A percentile compares a stretch with the other conserved stretches of the same genome.
phyloP scores from a whole-genome alignment of 2,888 invertebrate genomes.

The Petrolisthes manimaculis region DNA sequence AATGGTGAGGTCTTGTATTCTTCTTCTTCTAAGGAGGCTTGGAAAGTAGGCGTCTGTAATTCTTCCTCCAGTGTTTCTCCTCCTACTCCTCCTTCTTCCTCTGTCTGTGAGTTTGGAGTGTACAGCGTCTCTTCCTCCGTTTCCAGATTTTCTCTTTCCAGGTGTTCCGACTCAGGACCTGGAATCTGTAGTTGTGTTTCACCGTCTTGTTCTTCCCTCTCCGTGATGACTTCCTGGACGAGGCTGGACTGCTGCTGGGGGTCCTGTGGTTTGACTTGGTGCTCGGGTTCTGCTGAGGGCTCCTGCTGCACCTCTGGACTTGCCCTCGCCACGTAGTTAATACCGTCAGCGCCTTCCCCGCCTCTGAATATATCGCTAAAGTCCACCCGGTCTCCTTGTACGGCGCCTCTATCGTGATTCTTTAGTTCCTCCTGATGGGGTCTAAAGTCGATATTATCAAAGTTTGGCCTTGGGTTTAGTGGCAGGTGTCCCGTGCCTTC shows the following conservation, averaged over 20 bases:
- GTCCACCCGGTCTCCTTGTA: not conserved
- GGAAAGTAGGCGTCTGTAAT: no score
- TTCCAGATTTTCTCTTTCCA: no score
- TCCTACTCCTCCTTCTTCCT: no score
- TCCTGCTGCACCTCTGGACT: not conserved
- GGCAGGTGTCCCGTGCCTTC: conserved; percentile 26
- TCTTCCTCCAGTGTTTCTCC: not conserved
- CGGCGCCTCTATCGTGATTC: not conserved
- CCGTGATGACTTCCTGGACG: not conserved
- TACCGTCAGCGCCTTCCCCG: not conserved
- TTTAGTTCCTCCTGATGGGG: not conserved
- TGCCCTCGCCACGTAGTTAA: not conserved
- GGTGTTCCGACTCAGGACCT: not conserved
- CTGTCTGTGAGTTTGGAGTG: no score
- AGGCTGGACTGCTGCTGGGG: not conserved
- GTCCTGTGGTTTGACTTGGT: not conserved
- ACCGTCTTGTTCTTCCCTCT: not conserved
- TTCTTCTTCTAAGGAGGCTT: no score
- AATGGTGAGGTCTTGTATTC: no score
- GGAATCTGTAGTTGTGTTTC: conserved; percentile 30
- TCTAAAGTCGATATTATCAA: conserved; percentile 27
- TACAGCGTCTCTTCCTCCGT: no score
- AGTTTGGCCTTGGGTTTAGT: conserved; percentile 28
- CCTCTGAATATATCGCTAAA: conserved; percentile 6
- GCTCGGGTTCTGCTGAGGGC: not conserved